Evolutionary conservation across 2,888 invertebrate species (phyloP), one percentile per base, ranked within the genome.

Genomic region (Cosmia trapezina): DNA sequence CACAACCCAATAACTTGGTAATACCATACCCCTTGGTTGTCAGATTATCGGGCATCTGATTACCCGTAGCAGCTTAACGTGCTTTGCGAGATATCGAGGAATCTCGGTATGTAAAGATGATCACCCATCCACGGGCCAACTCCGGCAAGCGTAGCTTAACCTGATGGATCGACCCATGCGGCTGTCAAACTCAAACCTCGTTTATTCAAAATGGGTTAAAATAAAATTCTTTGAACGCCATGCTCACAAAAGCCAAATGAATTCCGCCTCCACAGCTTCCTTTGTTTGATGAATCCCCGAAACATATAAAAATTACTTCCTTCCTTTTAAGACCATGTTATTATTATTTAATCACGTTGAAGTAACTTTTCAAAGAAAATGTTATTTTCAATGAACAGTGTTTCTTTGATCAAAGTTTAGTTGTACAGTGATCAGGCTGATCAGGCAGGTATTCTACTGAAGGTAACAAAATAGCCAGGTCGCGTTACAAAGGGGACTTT

Each of bases 401-500:
- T 73, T 74, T 68, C 70, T 84, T 80, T 76, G 70, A 83, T 76
- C 56, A 83, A 76, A 79, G 75, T 79, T 77, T 72, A 56, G 73
- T 54, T 60, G 59, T 63, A 65, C 57, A 62, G 51, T 80, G 73
- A 78, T 81, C 74, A 83, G 73, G 54, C 63, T 80, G 73, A 78
- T 81, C 74, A 83, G 73, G 54, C 63, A 81, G 66, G 54, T 43
- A 28, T 28, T 28, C 28, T 28, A 57, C 53, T 22, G 59, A 45
- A 61, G 51, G 67, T 62, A 75, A 80, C 78, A 56, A 73, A 71
- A 80, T 69, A 62, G 73, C 63, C 54, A 14, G 70, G 17, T 85
- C 75, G 43, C 47, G 59, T 84, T 85, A 77, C 85, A 85, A 85
- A 83, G 78, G 59, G 59, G 57, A 75, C 54, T 81, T 81, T 47